Base-by-base conservation (phyloP, 2,797 vertebrate species). In the Peromyscus aztecus region DNA sequence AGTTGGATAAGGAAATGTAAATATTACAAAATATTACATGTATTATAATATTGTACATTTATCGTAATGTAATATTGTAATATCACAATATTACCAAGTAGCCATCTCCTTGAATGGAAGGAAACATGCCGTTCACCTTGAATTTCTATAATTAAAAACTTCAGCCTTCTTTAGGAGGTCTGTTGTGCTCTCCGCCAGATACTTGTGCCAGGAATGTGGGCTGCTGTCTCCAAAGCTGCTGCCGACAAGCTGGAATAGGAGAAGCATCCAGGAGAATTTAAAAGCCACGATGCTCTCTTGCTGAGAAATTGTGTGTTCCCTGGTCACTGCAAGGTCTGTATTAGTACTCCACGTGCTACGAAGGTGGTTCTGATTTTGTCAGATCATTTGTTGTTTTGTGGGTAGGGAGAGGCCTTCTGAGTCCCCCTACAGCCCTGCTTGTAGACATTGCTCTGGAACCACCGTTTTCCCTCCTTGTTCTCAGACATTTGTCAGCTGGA, bases 331-430 rank as follows among this genome's bases (percentile, higher is more conserved):
- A 69, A 76, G 40, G 12, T 61, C 95, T 89, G 78, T 57, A 40
- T 89, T 78, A 61, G 67, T 75, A 37, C 63, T 59, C 83, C 59
- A 12, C 86, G 67, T 94, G 49, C 82, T 89, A 59, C 76, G 17
- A 94, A 61, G 91, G 52, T 89, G 34, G 76, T 92, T 90, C 63
- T 31, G 19, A 46, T 78, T 92, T 77, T 83, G 37, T 52, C 67
- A 76, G 69, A 63, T 92, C 81, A 16, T 49, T 52, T 63, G 49
- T 91, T 94, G 55, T 93, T 92, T 78, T 94, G 31, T 67, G n/a
- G 17, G 31, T 27, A 4, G 40, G 59, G 61, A 49, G 49, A 86
- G 57, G 31, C 57, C 9, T 59, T 82, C 2, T 80, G 17, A 65
- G 61, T 81, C 55, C 31, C 59, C 43, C 17, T 57, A 77, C 71